phyloP scores from a whole-genome alignment of 2,113 vertebrate species.

The Nesospiza acunhae region DNA sequence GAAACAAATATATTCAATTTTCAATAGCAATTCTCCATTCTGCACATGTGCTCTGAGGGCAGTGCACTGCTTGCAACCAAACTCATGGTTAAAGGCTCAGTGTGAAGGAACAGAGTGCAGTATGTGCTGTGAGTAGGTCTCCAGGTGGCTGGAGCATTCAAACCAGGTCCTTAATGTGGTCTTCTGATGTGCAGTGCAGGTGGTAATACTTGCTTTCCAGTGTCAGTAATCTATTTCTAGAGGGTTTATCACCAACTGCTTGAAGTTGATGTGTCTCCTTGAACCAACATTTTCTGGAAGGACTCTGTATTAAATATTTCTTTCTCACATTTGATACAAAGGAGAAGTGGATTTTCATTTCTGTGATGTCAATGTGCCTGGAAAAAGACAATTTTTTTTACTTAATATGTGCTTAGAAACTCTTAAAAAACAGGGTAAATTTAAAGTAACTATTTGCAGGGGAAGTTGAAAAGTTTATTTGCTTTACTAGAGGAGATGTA shows the following conservation, averaged over 20 bases:
- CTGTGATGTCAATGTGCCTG: background rate
- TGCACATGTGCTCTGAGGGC: background rate
- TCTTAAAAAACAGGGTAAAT: background rate
- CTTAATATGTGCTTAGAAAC: background rate
- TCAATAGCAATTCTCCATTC: background rate
- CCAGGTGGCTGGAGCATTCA: background rate
- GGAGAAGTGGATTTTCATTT: background rate
- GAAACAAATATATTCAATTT: background rate
- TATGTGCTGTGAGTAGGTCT: background rate
- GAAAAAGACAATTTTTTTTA: background rate
- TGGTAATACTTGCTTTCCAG: background rate
- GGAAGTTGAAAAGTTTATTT: background rate
- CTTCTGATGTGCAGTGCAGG: background rate
- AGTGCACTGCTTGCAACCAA: background rate
- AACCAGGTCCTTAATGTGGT: background rate
- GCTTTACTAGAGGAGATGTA: background rate
- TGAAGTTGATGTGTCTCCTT: background rate
- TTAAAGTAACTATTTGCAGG: background rate
- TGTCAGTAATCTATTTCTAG: background rate
- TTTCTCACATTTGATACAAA: background rate
- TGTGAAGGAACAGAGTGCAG: background rate
- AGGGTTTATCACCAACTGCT: fast-evolving
- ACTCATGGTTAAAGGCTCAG: background rate
- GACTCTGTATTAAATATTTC: background rate
- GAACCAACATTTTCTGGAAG: background rate